These are phyloP conservation scores for Myrmecophaga tridactyla DNA, from an alignment of 2,113 vertebrate genomes.

Conservation along the genomic window DNA sequence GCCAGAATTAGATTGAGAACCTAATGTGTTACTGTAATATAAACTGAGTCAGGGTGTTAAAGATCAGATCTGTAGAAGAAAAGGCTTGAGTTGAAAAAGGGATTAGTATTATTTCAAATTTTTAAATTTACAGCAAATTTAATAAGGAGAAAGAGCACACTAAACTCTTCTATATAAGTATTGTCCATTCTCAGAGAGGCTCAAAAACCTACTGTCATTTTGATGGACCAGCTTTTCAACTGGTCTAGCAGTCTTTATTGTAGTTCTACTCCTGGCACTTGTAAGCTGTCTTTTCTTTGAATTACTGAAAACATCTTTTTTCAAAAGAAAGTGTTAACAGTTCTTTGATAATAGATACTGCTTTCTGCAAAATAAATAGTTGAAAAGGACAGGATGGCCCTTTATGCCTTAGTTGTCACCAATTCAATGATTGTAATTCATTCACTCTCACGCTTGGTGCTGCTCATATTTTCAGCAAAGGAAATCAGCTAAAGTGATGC, in stretches of 20 bases:
- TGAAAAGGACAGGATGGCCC: background rate
- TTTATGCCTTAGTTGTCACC: background rate
- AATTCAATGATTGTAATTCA: background rate
- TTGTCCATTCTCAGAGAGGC: background rate
- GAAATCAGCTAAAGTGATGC: background rate
- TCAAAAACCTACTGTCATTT: background rate
- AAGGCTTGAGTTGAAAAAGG: background rate
- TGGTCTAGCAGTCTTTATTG: background rate
- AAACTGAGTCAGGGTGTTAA: background rate
- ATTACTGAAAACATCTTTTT: conserved; percentile 47
- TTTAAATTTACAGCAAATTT: background rate
- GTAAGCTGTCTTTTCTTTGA: conserved; percentile 50
- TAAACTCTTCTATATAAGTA: background rate
- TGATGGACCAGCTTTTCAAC: background rate
- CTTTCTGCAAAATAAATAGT: background rate
- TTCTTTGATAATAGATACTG: conserved; percentile 27
- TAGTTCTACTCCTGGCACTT: background rate
- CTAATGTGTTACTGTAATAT: background rate
- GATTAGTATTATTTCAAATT: background rate
- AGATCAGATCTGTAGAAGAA: background rate
- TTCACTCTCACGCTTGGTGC: background rate
- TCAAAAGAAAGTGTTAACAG: conserved; percentile 24
- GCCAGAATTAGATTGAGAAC: background rate
- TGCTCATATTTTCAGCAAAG: background rate
- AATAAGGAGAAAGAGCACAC: background rate